phyloP scores from a whole-genome alignment of 2,888 invertebrate genomes.

The Mechanitis messenoides region DNA sequence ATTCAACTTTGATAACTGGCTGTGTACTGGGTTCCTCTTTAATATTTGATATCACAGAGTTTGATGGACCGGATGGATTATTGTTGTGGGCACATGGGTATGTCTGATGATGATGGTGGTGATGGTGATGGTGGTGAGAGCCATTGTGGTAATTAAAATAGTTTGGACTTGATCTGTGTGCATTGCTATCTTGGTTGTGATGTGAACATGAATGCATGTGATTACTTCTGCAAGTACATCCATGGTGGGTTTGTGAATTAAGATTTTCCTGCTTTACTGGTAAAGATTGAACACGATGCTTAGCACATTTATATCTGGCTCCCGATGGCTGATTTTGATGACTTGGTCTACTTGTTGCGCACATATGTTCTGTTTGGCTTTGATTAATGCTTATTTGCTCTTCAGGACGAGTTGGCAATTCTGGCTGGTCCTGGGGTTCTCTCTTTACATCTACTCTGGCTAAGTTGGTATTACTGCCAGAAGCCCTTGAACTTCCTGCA shows the following conservation, averaged over 20 bases:
- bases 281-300: conserved; percentile 27
- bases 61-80: conserved; percentile 25
- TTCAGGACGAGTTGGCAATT: conserved; percentile 36
- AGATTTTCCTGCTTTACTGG: conserved; percentile 32
- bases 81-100: conserved; percentile 33
- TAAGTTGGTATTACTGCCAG: conserved; percentile 27
- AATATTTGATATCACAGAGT: conserved; percentile 36
- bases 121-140: conserved; percentile 40
- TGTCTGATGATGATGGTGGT: conserved; percentile 40
- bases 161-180: conserved; percentile 32
- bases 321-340: conserved; percentile 17
- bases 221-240: conserved; percentile 29
- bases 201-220: conserved; percentile 22
- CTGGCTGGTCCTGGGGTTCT: conserved; percentile 45
- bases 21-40: conserved; percentile 53
- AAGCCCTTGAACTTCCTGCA: conserved; percentile 22
- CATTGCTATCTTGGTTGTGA: conserved; percentile 32
- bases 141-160: conserved; percentile 40
- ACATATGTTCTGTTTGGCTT: conserved; percentile 16
- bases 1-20: conserved; percentile 49
- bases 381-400: conserved; percentile 30
- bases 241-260: conserved; percentile 17
- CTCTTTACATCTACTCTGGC: conserved; percentile 48
- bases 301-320: conserved; percentile 18
- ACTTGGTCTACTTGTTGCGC: conserved; percentile 10